A percentile compares a stretch with the other conserved stretches of the same genome.
Conservation (phyloP, 2,797 vertebrate species). For the Hyperoplus immaculatus region DNA sequence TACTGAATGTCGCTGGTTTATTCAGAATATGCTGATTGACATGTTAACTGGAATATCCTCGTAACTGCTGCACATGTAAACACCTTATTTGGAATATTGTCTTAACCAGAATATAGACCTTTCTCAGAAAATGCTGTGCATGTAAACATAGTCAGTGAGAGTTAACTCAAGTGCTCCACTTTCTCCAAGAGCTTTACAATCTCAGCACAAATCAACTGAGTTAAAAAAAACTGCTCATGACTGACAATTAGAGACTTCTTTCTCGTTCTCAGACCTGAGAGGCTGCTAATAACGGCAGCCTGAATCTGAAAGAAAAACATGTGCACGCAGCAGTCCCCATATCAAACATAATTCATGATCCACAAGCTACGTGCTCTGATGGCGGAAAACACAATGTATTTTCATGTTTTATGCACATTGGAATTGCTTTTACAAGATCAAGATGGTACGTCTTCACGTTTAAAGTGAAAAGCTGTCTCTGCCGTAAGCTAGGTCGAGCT, state of each 20-base stretch:
- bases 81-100: too few relatives aligned
- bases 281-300: slow-evolving; percentile 60
- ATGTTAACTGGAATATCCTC: too few relatives aligned
- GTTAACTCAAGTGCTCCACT: slow-evolving; percentile 51
- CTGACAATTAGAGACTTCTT: slow-evolving; percentile 73
- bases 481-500: slow-evolving; percentile 73
- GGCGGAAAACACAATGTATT: slow-evolving; percentile 77
- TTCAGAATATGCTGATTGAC: too few relatives aligned
- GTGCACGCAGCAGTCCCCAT: slow-evolving; percentile 74
- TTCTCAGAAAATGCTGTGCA: too few relatives aligned
- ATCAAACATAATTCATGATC: slow-evolving; percentile 83
- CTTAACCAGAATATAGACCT: too few relatives aligned
- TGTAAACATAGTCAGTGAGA: not conserved
- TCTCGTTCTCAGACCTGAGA: slow-evolving; percentile 43
- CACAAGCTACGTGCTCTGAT: slow-evolving; percentile 71
- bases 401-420: slow-evolving; percentile 89
- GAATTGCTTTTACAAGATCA: slow-evolving; percentile 87
- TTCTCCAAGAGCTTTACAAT: slow-evolving; percentile 46
- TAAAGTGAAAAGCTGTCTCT: slow-evolving; percentile 78
- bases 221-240: slow-evolving; percentile 46
- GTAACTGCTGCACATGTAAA: too few relatives aligned
- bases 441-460: slow-evolving; percentile 77
- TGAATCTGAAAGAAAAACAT: slow-evolving; percentile 65
- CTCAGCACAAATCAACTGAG: slow-evolving; percentile 43
- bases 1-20: too few relatives aligned